A percentile compares a stretch with the other conserved stretches of the same genome.
Conservation (phyloP, 2,113 vertebrate genomes). For the Gobiocypris rarus region DNA sequence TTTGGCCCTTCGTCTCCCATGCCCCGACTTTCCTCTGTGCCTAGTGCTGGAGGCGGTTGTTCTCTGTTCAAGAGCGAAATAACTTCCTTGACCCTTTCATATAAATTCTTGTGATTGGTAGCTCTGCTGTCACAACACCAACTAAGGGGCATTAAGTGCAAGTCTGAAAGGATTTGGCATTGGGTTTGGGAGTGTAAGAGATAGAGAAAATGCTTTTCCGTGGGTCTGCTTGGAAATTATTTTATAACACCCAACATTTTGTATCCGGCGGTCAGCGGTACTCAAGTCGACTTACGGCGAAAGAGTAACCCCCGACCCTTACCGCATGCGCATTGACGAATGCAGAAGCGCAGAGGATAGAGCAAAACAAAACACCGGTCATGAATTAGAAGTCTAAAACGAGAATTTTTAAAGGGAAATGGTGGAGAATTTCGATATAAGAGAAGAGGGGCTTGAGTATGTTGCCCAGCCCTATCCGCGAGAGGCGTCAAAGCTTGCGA, state of each 20-base stretch:
- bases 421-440: too few relatives aligned
- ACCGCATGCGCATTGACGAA: too few relatives aligned
- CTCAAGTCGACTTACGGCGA: too few relatives aligned
- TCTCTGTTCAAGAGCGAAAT: neutral
- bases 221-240: neutral
- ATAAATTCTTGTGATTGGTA: conserved; percentile 31
- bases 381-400: too few relatives aligned
- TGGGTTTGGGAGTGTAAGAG: neutral
- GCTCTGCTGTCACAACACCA: conserved; percentile 24
- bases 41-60: conserved; percentile 21
- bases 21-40: conserved; percentile 1
- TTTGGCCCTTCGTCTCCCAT: conserved; percentile 1
- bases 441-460: too few relatives aligned
- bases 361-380: too few relatives aligned
- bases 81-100: conserved; percentile 37
- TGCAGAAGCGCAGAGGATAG: too few relatives aligned
- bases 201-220: neutral
- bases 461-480: too few relatives aligned
- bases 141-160: conserved; percentile 31
- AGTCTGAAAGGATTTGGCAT: conserved; percentile 25
- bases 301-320: too few relatives aligned
- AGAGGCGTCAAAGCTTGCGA: too few relatives aligned
- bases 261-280: too few relatives aligned
- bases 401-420: too few relatives aligned
- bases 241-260: neutral